Conservation (phyloP, 2,797 vertebrate genomes). For the Acrossocheilus fasciatus region DNA sequence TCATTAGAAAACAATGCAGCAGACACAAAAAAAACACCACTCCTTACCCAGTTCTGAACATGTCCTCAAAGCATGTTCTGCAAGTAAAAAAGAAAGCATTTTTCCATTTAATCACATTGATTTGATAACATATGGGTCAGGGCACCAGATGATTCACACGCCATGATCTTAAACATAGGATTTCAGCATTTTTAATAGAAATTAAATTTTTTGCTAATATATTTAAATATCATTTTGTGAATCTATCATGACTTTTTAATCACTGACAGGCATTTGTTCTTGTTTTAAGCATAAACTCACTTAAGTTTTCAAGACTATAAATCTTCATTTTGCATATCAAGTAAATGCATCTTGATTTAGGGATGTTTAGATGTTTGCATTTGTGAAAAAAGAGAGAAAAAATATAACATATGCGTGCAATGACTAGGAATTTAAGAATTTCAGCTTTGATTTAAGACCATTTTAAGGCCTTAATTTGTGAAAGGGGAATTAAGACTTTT, state of each 20-base stretch:
- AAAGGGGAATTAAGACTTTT: not conserved
- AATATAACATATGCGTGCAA: not conserved
- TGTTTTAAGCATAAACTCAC: no score
- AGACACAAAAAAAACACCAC: not conserved
- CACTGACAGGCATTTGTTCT: no score
- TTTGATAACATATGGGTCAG: not conserved
- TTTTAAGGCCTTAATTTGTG: not conserved
- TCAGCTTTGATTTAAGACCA: no score
- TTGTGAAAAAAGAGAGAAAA: not conserved
- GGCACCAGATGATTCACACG: not conserved
- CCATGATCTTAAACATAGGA: not conserved
- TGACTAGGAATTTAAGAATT: not conserved
- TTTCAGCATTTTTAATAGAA: not conserved
- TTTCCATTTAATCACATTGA: not conserved
- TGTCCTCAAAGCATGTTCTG: constrained; percentile 91
- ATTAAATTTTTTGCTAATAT: not conserved
- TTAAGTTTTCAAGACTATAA: no score
- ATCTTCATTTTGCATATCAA: no score
- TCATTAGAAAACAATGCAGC: not conserved
- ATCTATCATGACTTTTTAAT: not conserved
- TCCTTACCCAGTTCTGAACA: constrained; percentile 86
- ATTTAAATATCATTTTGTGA: not conserved
- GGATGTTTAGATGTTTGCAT: not conserved
- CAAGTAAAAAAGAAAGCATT: constrained; percentile 60
- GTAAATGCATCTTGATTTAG: not conserved